A percentile compares a stretch with the other conserved stretches of the same genome.
These are phyloP conservation scores for Sterna hirundo DNA, from an alignment of 2,113 vertebrate genomes.

Conservation along the genomic window DNA sequence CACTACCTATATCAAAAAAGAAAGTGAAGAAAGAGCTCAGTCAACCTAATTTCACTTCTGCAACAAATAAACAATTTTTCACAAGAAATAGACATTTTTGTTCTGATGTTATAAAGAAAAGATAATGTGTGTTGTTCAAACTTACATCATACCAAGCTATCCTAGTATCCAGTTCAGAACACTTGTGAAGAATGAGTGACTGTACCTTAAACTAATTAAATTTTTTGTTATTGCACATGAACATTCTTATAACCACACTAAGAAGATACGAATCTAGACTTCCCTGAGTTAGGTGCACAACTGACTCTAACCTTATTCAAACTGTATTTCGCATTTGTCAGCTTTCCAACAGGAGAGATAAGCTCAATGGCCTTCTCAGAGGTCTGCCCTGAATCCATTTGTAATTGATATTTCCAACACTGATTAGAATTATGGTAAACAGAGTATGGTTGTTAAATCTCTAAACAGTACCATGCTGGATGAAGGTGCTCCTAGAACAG, in stretches of 20 bases:
- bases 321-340: not conserved
- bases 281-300: not conserved
- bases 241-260: not conserved
- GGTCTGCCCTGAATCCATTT: not conserved
- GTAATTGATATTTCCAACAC: not conserved
- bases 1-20: not conserved
- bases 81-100: accelerated
- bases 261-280: not conserved
- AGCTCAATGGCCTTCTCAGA: not conserved
- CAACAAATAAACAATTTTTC: not conserved
- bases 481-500: not conserved
- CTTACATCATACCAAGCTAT: not conserved
- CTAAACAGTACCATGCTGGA: not conserved
- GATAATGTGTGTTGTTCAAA: not conserved
- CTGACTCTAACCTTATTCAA: not conserved
- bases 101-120: not conserved
- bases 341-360: not conserved
- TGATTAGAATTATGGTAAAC: not conserved
- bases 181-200: not conserved
- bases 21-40: not conserved
- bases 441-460: not conserved
- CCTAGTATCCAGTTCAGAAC: not conserved
- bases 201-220: not conserved
- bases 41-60: not conserved
- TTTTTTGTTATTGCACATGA: not conserved